Percentiles rank a stretch among this genome's conserved stretches.
Evolutionary conservation across 2,888 invertebrate species (phyloP).

Genomic region (Tenthredo scrophulariae): DNA sequence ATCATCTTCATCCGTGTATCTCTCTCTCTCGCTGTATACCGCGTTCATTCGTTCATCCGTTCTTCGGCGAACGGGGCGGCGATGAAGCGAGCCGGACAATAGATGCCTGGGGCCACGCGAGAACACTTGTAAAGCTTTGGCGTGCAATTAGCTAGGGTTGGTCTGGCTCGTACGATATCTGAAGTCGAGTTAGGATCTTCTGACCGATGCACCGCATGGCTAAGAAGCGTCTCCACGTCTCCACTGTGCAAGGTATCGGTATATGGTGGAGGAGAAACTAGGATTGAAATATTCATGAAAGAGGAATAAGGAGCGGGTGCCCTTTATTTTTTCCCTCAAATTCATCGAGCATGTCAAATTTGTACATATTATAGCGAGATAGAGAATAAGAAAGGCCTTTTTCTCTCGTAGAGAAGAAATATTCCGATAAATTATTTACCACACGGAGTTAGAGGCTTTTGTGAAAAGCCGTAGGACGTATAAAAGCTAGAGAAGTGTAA

Average conservation of each 20-base stretch:
- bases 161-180: background rate
- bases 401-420: background rate
- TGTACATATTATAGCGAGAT: background rate
- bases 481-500: slow-evolving; percentile 2
- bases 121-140: slow-evolving; percentile 50
- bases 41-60: slow-evolving; percentile 30
- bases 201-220: background rate
- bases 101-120: slow-evolving; percentile 43
- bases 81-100: slow-evolving; percentile 49
- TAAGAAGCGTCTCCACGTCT: slow-evolving; percentile 24
- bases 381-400: background rate
- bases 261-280: too few species aligned
- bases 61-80: slow-evolving; percentile 41
- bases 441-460: background rate
- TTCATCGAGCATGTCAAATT: slow-evolving; percentile 7
- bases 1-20: background rate
- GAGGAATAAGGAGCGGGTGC: background rate
- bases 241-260: background rate
- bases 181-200: background rate
- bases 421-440: slow-evolving; percentile 18
- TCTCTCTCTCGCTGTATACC: background rate
- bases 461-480: background rate
- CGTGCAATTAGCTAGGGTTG: slow-evolving; percentile 49
- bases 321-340: background rate
- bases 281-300: background rate